Percentiles rank a stretch among this genome's conserved stretches.
Evolutionary conservation across 2,888 invertebrate species (phyloP).

Genomic region (Pheosia tremula): DNA sequence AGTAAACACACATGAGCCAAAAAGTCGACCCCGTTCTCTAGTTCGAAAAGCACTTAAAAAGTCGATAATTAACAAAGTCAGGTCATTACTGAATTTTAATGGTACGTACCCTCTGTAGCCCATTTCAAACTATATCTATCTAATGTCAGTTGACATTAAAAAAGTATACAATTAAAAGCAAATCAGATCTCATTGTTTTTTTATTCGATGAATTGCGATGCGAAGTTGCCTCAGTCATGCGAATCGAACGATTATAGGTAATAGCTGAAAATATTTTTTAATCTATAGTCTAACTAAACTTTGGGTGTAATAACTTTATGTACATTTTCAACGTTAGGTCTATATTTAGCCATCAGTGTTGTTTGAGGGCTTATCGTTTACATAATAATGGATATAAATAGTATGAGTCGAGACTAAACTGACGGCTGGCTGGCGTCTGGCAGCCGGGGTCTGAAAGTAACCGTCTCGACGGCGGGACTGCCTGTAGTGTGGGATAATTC

Average conservation of each 20-base stretch:
- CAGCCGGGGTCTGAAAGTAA: conserved; percentile 23
- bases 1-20: no score
- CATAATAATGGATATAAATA: conserved; percentile 27
- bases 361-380: conserved; percentile 27
- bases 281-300: neutral
- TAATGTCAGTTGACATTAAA: no score
- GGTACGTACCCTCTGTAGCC: no score
- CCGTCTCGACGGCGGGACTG: conserved; percentile 19
- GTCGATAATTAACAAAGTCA: no score
- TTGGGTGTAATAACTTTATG: neutral
- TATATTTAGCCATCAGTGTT: conserved; percentile 1
- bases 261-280: neutral
- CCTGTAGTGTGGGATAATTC: neutral
- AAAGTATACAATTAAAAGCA: no score
- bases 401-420: conserved; percentile 24
- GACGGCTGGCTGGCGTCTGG: conserved; percentile 32
- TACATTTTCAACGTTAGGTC: neutral
- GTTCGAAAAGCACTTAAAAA: no score
- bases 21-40: no score
- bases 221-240: neutral
- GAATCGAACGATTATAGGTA: neutral
- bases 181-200: no score
- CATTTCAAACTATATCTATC: no score
- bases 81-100: no score
- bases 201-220: no score